Base-by-base conservation (phyloP, 2,888 invertebrate genomes). In the Pyrgus malvae region DNA sequence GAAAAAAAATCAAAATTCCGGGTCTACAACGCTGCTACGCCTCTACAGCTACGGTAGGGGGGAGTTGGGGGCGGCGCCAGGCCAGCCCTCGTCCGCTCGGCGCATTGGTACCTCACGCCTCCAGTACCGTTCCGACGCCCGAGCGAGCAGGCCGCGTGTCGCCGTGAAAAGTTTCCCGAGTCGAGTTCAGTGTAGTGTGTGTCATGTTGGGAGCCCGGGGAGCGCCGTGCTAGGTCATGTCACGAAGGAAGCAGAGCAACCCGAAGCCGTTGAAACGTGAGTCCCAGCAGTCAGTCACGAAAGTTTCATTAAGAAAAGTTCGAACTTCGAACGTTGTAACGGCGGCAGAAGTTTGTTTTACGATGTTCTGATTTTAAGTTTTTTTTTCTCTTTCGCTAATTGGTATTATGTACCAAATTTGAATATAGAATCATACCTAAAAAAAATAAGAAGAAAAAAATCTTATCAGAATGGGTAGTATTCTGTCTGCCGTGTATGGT, bases 201-300 rank as follows among this genome's bases (percentile, higher is more conserved):
- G 85, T 71, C 76, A 86, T 86, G 86, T 75, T 80, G 77, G 63
- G 75, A 72, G 72, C 60, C 62, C 61, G 65, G 70, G 79, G 78
- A 70, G 75, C 70, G 64, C 66, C 66, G 67, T 70, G 71, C 73
- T 83, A 83, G 86, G 88, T 79, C 85, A 97, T 97, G 97, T 97
- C 97, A 85, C 95, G 97, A 87, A 93, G 97, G 91, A 97, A 97
- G 93, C 97, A 97, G 93, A 96, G 96, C 92, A 97, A 97, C 92
- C 97, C 97, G 73, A 97, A 97, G 91, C 97, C 97, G 83, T 93
- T 97, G 78, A 97, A 97, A 97, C 95, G 97, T 97, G 91, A 94
- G 96, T 94, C 2, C 7, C 14, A 14, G 12, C 14, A 14, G 33
- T 14, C 17, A 1, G 23, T 46, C 8, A 35, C 21, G 9, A 14